Conservation (phyloP, 2,888 invertebrate genomes). For the Hirtodrosophila duncani region DNA sequence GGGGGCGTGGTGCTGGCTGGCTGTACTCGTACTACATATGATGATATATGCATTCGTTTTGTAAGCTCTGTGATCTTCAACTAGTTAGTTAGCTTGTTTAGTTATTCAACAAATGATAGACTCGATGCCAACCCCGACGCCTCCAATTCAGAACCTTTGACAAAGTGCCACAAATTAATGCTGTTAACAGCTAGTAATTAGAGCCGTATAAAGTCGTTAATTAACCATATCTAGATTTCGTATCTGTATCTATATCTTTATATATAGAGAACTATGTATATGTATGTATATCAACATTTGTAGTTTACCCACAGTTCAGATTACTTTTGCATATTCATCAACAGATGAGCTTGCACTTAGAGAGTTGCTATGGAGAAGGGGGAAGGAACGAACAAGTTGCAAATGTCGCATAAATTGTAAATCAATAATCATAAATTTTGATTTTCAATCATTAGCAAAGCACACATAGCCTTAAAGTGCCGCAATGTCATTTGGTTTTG, state of each 20-base stretch:
- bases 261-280: not conserved
- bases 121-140: constrained; percentile 2
- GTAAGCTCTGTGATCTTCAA: constrained; percentile 17
- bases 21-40: constrained; percentile 29
- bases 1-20: constrained; percentile 8
- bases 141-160: constrained; percentile 34
- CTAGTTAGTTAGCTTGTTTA: constrained; percentile 5
- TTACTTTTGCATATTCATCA: constrained; percentile 56
- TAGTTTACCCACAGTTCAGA: constrained; percentile 27
- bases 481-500: constrained; percentile 31
- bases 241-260: constrained; percentile 15
- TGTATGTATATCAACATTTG: constrained; percentile 15
- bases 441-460: constrained; percentile 63
- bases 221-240: constrained; percentile 50
- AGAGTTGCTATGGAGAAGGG: no score
- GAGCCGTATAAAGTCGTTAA: constrained; percentile 55
- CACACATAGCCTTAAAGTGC: constrained; percentile 55
- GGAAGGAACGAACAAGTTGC: no score
- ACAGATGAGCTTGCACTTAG: not conserved
- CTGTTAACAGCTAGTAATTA: constrained; percentile 69
- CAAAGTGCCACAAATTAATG: constrained; percentile 53
- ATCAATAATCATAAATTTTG: constrained; percentile 57
- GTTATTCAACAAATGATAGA: constrained; percentile 36
- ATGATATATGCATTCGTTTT: constrained; percentile 53
- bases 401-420: constrained; percentile 47